Evolutionary conservation across 2,888 invertebrate genomes (phyloP).

Genomic region (Plusia festucae): DNA sequence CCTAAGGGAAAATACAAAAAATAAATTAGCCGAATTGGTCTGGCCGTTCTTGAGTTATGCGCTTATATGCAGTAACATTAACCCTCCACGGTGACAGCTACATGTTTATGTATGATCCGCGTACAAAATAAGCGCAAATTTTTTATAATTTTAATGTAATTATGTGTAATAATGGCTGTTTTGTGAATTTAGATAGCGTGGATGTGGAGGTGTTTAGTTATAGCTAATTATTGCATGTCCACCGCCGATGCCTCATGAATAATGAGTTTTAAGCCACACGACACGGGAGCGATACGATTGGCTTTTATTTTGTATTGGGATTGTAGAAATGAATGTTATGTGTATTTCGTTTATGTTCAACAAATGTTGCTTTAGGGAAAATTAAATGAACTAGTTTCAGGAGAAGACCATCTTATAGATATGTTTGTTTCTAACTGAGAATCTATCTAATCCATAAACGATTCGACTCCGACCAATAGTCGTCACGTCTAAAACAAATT

Average conservation of each 20-base stretch:
- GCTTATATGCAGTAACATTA: no score
- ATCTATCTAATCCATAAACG: background rate
- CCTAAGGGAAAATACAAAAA: no score
- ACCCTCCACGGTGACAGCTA: background rate
- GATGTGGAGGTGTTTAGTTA: slow-evolving; percentile 41
- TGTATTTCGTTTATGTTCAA: no score
- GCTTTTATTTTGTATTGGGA: background rate
- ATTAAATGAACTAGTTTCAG: no score
- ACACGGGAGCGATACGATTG: slow-evolving; percentile 33
- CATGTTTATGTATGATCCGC: background rate
- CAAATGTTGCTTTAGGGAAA: no score
- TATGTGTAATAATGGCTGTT: background rate
- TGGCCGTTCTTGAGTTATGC: no score
- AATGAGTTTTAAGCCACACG: slow-evolving; percentile 24
- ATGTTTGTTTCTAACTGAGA: background rate
- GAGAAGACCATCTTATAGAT: no score
- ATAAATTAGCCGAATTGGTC: no score
- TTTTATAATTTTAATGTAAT: background rate
- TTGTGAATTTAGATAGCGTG: slow-evolving; percentile 35
- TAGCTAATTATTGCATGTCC: slow-evolving; percentile 50
- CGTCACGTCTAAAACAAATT: slow-evolving; percentile 36
- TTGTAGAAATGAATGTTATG: no score
- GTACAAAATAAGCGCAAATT: background rate
- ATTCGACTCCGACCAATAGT: slow-evolving; percentile 30
- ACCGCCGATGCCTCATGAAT: slow-evolving; percentile 42